phyloP scores from a whole-genome alignment of 64 coral and sea anemone species.

The Dendronephthya gigantea region DNA sequence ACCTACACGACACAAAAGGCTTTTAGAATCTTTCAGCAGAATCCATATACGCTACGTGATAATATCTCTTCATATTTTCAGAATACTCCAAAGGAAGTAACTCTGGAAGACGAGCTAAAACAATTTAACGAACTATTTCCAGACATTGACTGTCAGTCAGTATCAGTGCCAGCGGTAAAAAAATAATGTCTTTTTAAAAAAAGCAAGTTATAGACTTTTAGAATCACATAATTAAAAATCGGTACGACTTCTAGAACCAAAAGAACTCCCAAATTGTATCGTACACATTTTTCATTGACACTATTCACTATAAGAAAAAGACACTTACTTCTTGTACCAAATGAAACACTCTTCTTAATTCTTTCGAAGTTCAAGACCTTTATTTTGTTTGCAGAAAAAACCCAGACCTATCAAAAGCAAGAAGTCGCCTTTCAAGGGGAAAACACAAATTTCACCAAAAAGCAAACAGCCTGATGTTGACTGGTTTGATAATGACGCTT shows the following conservation, averaged over 20 bases:
- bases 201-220: neutral
- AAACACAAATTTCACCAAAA: neutral
- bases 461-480: neutral
- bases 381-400: no score
- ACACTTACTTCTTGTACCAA: neutral
- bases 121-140: conserved; percentile 8
- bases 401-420: neutral
- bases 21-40: no score
- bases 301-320: neutral
- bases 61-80: neutral
- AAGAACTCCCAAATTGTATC: no score
- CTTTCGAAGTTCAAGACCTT: neutral
- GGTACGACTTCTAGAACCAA: neutral
- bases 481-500: conserved; percentile 11
- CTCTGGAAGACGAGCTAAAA: neutral
- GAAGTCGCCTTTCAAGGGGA: neutral
- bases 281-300: no score
- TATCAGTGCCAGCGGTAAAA: neutral
- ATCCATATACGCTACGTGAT: neutral
- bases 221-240: neutral
- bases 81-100: neutral
- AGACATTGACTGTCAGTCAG: neutral
- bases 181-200: neutral
- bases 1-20: no score
- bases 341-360: no score